Percentiles rank a stretch among this genome's conserved stretches.
These are phyloP conservation scores for Oriolus oriolus DNA, from an alignment of 2,113 vertebrate genomes.

Conservation along the genomic window DNA sequence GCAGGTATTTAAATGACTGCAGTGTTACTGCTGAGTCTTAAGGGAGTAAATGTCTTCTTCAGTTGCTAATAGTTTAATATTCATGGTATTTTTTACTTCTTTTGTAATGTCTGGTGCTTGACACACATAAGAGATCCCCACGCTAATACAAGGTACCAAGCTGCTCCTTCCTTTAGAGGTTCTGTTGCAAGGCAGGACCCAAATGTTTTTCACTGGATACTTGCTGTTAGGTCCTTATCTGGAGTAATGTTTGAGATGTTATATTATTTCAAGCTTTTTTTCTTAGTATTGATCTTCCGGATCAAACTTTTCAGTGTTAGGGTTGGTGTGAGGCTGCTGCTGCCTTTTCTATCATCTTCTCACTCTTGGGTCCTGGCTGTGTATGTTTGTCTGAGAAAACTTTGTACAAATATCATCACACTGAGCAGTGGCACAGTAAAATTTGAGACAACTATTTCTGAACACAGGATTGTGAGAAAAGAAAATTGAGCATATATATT, in stretches of 20 bases:
- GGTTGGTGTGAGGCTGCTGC: not conserved
- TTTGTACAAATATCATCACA: not conserved
- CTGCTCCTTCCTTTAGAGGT: not conserved
- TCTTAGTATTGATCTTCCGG: not conserved
- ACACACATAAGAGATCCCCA: not conserved
- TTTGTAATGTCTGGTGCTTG: not conserved
- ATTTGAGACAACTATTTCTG: not conserved
- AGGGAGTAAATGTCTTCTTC: not conserved
- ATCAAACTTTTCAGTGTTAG: not conserved
- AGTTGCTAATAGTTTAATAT: not conserved
- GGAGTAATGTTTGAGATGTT: not conserved
- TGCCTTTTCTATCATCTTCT: not conserved
- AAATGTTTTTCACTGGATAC: not conserved
- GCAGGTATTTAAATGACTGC: not conserved
- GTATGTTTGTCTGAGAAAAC: not conserved
- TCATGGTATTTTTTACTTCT: not conserved
- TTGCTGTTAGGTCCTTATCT: not conserved
- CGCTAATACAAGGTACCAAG: not conserved
- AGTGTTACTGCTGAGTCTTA: not conserved
- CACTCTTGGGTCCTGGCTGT: not conserved
- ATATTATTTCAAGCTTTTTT: not conserved
- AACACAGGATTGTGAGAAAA: not conserved
- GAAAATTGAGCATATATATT: not conserved
- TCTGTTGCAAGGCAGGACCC: not conserved
- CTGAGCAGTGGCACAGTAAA: not conserved